Percentiles rank a stretch among this genome's conserved stretches.
phyloP scores from a whole-genome alignment of 2,797 vertebrate genomes.

The Paguma larvata region DNA sequence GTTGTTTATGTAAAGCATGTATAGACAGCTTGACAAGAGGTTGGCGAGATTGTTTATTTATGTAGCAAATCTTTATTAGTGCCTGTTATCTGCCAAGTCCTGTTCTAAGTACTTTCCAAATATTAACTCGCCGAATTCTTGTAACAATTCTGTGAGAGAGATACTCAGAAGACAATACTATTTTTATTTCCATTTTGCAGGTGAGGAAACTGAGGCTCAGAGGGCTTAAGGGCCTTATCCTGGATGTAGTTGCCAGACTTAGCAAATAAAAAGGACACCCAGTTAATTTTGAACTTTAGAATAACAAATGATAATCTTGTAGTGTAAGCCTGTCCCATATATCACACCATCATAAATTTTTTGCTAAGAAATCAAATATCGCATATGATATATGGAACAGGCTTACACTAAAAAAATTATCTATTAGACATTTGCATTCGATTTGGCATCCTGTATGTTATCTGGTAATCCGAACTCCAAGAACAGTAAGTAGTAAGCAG shows the following conservation, averaged over 20 bases:
- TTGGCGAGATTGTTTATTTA: constrained; percentile 24
- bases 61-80: constrained; percentile 39
- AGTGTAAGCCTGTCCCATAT: neutral
- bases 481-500: neutral
- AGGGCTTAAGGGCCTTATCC: neutral
- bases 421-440: neutral
- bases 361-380: constrained; percentile 28
- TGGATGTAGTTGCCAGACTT: neutral
- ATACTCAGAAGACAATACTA: neutral
- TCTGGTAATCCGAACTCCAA: neutral
- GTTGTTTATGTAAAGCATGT: neutral
- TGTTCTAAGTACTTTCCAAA: constrained; percentile 21
- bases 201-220: neutral
- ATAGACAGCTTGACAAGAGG: neutral
- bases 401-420: neutral
- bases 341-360: neutral
- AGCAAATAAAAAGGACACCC: neutral
- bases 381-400: neutral
- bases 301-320: neutral
- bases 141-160: neutral
- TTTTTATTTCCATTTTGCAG: constrained; percentile 41
- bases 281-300: constrained; percentile 24
- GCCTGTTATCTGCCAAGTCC: neutral
- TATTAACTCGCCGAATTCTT: neutral
- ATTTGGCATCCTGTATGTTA: neutral